These are phyloP conservation scores for Acanthiza pusilla DNA, from an alignment of 2,797 vertebrate genomes.

Conservation along the genomic window DNA sequence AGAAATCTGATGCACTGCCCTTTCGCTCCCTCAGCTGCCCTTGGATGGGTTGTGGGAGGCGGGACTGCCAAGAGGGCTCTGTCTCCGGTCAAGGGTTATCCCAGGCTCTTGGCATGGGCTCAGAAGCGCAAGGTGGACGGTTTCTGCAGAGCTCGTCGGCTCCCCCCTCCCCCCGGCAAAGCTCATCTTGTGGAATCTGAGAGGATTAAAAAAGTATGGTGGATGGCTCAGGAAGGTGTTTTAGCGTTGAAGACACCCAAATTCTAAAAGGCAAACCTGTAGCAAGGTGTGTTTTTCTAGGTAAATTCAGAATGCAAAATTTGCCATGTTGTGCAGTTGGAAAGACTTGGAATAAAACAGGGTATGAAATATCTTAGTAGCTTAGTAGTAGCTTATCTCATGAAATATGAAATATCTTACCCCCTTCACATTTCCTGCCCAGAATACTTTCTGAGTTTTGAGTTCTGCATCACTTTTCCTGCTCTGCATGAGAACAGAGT, in stretches of 20 bases:
- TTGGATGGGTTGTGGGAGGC: not conserved
- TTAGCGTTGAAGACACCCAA: not conserved
- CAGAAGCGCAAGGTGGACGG: not conserved
- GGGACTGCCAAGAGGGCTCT: not conserved
- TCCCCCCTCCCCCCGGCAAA: rapidly evolving
- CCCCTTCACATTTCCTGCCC: not conserved
- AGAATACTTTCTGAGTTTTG: not conserved
- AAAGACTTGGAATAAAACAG: not conserved
- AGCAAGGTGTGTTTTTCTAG: not conserved
- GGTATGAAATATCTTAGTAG: not conserved
- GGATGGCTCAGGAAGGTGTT: not conserved
- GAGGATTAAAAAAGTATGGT: not conserved
- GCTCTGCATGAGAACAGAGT: not conserved
- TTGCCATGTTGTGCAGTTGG: not conserved
- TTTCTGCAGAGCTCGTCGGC: not conserved
- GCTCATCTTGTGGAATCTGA: not conserved
- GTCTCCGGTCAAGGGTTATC: not conserved
- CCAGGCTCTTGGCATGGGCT: not conserved
- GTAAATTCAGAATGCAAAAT: not conserved
- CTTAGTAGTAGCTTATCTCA: not conserved
- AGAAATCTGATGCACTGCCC: not conserved
- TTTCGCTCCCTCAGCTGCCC: not conserved
- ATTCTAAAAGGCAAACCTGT: not conserved
- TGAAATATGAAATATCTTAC: not conserved
- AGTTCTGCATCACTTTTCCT: not conserved